These are phyloP conservation scores for Yponomeuta sedellus DNA, from an alignment of 2,888 invertebrate species.

Conservation along the genomic window DNA sequence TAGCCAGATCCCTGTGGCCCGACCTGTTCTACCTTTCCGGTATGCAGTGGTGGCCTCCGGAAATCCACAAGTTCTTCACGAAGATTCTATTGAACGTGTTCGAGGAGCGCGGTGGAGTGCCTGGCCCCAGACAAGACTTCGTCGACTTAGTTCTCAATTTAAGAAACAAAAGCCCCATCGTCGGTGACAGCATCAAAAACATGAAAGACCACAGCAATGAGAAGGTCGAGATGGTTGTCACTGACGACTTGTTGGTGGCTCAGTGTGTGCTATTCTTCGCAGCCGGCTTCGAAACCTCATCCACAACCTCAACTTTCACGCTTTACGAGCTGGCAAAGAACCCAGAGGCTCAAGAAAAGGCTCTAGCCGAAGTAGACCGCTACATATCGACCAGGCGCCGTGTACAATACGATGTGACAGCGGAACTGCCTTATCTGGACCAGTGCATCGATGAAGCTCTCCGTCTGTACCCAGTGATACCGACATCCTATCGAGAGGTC, in stretches of 20 bases:
- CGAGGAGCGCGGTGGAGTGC: slow-evolving; percentile 33
- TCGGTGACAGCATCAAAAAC: slow-evolving; percentile 40
- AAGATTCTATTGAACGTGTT: slow-evolving; percentile 17
- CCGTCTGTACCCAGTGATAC: slow-evolving; percentile 49
- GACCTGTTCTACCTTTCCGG: slow-evolving; percentile 34
- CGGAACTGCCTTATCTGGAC: slow-evolving; percentile 37
- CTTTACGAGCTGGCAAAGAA: slow-evolving; percentile 45
- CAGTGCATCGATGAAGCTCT: slow-evolving; percentile 46
- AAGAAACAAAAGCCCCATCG: slow-evolving; percentile 33
- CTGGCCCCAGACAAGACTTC: slow-evolving; percentile 42
- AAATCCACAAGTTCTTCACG: slow-evolving; percentile 12
- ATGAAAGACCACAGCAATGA: slow-evolving; percentile 22
- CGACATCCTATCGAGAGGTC: slow-evolving; percentile 44
- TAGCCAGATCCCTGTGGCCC: slow-evolving; percentile 35
- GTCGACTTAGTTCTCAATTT: slow-evolving; percentile 44
- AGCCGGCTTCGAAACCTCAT: slow-evolving; percentile 49
- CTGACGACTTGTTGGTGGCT: slow-evolving; percentile 49
- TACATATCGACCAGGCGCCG: slow-evolving; percentile 31
- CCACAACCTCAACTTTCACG: slow-evolving; percentile 34
- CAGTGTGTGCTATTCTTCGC: slow-evolving; percentile 67
- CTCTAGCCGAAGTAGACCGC: slow-evolving; percentile 37
- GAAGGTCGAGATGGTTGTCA: slow-evolving; percentile 31
- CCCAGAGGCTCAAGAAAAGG: slow-evolving; percentile 32
- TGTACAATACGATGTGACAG: slow-evolving; percentile 40
- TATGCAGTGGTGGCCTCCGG: slow-evolving; percentile 15